Percentiles rank a stretch among this genome's conserved stretches.
phyloP scores from a whole-genome alignment of 2,888 invertebrate species.

The Perizoma affinitatum region DNA sequence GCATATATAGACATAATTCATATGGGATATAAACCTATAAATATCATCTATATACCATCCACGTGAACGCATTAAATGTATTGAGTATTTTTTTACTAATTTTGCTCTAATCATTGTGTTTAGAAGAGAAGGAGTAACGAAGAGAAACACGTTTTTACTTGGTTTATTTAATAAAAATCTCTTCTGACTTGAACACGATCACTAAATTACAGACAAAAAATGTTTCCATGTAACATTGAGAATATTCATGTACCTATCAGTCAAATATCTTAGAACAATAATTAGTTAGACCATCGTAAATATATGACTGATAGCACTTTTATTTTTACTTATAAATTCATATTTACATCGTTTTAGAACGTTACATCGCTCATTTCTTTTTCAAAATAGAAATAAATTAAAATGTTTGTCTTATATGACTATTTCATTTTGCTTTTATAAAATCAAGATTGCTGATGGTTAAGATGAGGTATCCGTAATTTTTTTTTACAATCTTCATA shows the following conservation, averaged over 20 bases:
- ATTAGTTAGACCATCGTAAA: slow-evolving; percentile 57
- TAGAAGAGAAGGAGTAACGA: slow-evolving; percentile 2
- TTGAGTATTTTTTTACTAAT: not conserved
- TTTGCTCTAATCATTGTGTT: not conserved
- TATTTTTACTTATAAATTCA: slow-evolving; percentile 53
- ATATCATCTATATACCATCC: too few relatives aligned
- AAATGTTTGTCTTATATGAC: too few relatives aligned
- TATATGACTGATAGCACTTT: slow-evolving; percentile 65
- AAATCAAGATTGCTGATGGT: too few relatives aligned
- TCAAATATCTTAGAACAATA: slow-evolving; percentile 69
- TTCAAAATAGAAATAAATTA: slow-evolving; percentile 12
- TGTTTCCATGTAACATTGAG: slow-evolving; percentile 72
- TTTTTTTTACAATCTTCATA: too few relatives aligned
- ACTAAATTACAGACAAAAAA: slow-evolving; percentile 83
- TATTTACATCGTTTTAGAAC: slow-evolving; percentile 48
- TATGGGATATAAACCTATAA: too few relatives aligned
- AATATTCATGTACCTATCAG: slow-evolving; percentile 73
- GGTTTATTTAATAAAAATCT: slow-evolving; percentile 83
- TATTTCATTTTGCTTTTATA: too few relatives aligned
- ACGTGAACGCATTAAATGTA: too few relatives aligned
- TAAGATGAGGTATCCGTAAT: too few relatives aligned
- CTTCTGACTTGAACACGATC: slow-evolving; percentile 84
- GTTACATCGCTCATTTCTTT: not conserved
- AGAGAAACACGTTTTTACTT: slow-evolving; percentile 53
- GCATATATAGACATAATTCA: too few relatives aligned